These are phyloP conservation scores for Orius laevigatus DNA, from an alignment of 1,140 invertebrate species.

Conservation along the genomic window DNA sequence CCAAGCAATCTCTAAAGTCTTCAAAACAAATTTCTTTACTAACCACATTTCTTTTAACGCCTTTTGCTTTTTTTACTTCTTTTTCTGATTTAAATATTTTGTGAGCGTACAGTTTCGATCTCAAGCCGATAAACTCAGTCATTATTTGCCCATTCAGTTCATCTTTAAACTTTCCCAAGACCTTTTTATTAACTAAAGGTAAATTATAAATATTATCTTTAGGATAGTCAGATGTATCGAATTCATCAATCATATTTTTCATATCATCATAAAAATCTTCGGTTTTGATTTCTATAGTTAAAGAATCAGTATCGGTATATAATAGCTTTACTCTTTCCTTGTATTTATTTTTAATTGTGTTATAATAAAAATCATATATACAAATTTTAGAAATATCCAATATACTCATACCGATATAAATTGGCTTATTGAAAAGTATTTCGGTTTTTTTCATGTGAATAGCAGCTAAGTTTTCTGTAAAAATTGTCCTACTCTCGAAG, in stretches of 20 bases:
- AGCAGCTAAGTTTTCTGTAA: constrained; percentile 14
- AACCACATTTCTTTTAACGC: constrained; percentile 19
- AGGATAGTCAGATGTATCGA: too few relatives aligned
- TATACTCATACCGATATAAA: too few relatives aligned
- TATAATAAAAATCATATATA: constrained; percentile 20
- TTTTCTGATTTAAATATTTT: too few relatives aligned
- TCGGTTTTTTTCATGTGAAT: constrained; percentile 10
- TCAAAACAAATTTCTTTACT: constrained; percentile 13
- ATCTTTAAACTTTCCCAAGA: too few relatives aligned
- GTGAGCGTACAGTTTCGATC: too few relatives aligned
- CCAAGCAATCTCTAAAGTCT: constrained; percentile 16
- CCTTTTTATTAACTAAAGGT: too few relatives aligned
- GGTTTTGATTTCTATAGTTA: constrained; percentile 24
- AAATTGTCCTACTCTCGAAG: constrained; percentile 15
- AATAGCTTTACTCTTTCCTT: constrained; percentile 21
- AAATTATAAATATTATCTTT: too few relatives aligned
- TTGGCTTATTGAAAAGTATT: constrained; percentile 14
- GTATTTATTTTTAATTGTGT: constrained; percentile 17
- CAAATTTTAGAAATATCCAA: constrained; percentile 17
- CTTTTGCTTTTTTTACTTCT: too few relatives aligned
- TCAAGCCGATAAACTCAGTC: too few relatives aligned
- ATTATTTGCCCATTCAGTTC: too few relatives aligned
- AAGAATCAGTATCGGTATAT: constrained; percentile 28
- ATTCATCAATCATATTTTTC: too few relatives aligned
- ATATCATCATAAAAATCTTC: constrained; percentile 17